Conservation (phyloP, 2,113 vertebrate species). For the Proteles cristata region DNA sequence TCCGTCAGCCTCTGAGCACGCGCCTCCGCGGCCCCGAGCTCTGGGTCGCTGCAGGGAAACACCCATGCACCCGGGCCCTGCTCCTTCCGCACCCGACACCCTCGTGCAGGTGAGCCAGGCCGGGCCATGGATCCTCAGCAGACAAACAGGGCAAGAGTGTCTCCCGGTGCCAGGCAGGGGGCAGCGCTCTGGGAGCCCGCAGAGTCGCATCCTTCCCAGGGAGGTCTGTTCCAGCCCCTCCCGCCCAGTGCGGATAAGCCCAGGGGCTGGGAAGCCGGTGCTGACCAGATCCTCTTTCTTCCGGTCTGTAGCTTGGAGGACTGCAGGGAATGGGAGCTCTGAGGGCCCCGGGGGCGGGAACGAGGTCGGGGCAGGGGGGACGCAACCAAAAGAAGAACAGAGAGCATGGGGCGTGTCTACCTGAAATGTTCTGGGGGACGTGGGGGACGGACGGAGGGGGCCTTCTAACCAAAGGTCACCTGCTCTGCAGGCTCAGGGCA, state of each 20-base stretch:
- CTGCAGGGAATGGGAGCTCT: neutral
- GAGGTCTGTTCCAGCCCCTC: neutral
- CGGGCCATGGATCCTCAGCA: neutral
- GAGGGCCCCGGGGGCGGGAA: neutral
- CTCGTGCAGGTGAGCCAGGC: neutral
- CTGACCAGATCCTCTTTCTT: neutral
- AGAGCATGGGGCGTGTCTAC: neutral
- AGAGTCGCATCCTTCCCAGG: neutral
- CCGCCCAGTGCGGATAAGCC: neutral
- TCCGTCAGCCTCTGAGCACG: neutral
- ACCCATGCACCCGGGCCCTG: neutral
- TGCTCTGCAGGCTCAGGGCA: neutral
- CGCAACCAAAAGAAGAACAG: neutral
- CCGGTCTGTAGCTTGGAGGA: neutral
- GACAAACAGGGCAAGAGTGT: neutral
- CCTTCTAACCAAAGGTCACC: neutral
- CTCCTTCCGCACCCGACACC: neutral
- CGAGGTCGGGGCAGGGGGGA: neutral
- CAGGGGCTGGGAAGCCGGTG: neutral
- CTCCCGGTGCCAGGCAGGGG: neutral
- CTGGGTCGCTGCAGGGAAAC: neutral
- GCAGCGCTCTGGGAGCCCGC: neutral
- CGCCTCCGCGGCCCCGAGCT: neutral
- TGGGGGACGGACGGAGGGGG: neutral
- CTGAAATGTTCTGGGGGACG: neutral